Evolutionary conservation across 2,797 vertebrate species (phyloP).

Genomic region (Leptatherina wallacei): DNA sequence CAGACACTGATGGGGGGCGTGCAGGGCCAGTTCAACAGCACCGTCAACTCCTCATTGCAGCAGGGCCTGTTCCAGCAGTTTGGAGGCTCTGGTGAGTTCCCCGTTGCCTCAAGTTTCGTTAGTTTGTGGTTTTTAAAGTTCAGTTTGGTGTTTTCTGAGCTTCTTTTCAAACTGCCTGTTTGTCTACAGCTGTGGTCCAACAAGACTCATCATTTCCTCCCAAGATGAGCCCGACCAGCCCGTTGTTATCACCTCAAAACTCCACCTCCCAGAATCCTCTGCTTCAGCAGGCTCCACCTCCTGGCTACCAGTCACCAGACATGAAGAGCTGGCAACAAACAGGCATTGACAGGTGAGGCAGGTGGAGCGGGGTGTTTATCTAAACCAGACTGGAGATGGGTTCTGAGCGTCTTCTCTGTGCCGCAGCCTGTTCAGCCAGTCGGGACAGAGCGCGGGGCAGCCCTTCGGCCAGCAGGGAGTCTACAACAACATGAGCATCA

Average conservation of each 20-base stretch:
- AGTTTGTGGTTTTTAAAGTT: not conserved
- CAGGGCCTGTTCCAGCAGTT: constrained; percentile 93
- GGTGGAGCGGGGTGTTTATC: not conserved
- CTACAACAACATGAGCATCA: constrained; percentile 99
- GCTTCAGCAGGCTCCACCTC: constrained; percentile 88
- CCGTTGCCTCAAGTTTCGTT: not conserved
- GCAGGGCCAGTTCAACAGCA: constrained; percentile 86
- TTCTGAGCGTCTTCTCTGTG: constrained; percentile 9
- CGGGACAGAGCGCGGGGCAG: constrained; percentile 83
- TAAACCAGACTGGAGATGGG: too few relatives aligned
- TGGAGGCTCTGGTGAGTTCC: constrained; percentile 85
- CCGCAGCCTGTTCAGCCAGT: constrained; percentile 84
- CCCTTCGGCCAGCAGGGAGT: constrained; percentile 89
- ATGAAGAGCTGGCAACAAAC: constrained; percentile 94
- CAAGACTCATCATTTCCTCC: constrained; percentile 89
- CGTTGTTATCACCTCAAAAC: constrained; percentile 91
- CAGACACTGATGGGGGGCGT: constrained; percentile 86
- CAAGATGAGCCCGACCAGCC: constrained; percentile 91
- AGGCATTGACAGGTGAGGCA: constrained; percentile 83
- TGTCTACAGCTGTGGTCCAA: constrained; percentile 86
- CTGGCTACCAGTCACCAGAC: constrained; percentile 93
- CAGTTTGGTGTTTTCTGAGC: not conserved
- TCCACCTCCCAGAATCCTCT: constrained; percentile 90
- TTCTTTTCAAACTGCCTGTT: not conserved
- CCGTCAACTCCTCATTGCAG: constrained; percentile 86